Base-by-base conservation (phyloP, 1,140 invertebrate species). In the Monochamus saltuarius region DNA sequence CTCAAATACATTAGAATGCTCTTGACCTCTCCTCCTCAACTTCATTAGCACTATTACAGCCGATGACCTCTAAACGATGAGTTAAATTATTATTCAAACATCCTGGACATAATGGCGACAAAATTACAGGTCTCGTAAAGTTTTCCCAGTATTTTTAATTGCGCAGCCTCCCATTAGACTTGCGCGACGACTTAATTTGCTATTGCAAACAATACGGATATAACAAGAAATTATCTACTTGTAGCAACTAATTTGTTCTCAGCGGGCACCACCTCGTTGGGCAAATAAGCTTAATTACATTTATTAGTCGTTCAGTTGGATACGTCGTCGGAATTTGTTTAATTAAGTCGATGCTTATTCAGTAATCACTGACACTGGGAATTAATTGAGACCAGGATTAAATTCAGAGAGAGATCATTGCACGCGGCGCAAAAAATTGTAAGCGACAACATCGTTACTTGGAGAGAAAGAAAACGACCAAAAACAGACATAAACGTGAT, bases 261-360 rank as follows among this genome's bases (percentile, higher is more conserved):
- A 59, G 57, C 52, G 57, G 57, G 57, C 52, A 59, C 47, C 57
- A 59, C 17, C 52, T 59, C 38, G 40, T 59, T 59, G 57, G 54
- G 59, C 42, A 64, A 61, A 61, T 57, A 47, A 42, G 36, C 43
- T 47, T 65, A 55, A 65, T 65, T 65, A 65, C 49, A 61, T 65
- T 65, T 61, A 65, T 65, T 62, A 65, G 51, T 39, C 55, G 55
- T 29, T 3, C 43, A 59, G 56, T 39, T 57, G 55, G 57, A 35
- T 59, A 36, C 56, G 53, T 34, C 50, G 29, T 19, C 17, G 37
- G 56, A 64, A 61, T 61, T 64, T 56, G 63, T 56, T 49, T 64
- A 64, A 64, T 64, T 64, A 64, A 56, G 52, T 59, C 53, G 57
- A 59, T 59, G 57, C 45, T 59, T 59, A 50, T 49, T 59, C 52